These are phyloP conservation scores for Tillus elongatus DNA, from an alignment of 2,888 invertebrate genomes.

Conservation along the genomic window DNA sequence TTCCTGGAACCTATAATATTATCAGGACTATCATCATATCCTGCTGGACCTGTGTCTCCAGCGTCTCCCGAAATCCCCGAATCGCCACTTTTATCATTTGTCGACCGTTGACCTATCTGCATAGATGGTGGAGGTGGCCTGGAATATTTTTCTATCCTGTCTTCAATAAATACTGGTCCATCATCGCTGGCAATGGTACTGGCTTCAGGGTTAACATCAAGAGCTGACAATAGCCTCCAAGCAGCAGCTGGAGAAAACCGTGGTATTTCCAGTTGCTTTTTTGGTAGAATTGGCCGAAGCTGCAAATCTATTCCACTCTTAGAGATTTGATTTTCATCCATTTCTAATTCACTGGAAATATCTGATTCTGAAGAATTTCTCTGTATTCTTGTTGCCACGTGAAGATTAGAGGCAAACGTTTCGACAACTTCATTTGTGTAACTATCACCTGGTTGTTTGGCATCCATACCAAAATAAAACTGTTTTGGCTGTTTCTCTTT, in stretches of 20 bases:
- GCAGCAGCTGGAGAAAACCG: slow-evolving; percentile 76
- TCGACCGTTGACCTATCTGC: slow-evolving; percentile 45
- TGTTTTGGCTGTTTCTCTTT: slow-evolving; percentile 43
- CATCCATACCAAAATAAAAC: slow-evolving; percentile 72
- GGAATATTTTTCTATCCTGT: slow-evolving; percentile 46
- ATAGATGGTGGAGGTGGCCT: slow-evolving; percentile 45
- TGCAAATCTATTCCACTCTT: slow-evolving; percentile 61
- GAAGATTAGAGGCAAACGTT: slow-evolving; percentile 22
- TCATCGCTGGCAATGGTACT: slow-evolving; percentile 34
- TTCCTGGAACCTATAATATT: slow-evolving; percentile 31
- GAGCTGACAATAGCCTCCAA: slow-evolving; percentile 63
- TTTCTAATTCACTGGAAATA: slow-evolving; percentile 47
- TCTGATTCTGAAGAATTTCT: slow-evolving; percentile 48
- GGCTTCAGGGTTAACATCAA: slow-evolving; percentile 38
- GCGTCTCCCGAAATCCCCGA: slow-evolving; percentile 77
- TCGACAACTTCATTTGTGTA: neutral
- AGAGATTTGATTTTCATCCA: slow-evolving; percentile 31
- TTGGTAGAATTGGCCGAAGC: slow-evolving; percentile 69
- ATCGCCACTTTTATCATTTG: slow-evolving; percentile 69
- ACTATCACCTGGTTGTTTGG: neutral
- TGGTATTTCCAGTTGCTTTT: slow-evolving; percentile 66
- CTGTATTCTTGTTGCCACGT: slow-evolving; percentile 21
- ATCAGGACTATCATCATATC: slow-evolving; percentile 46
- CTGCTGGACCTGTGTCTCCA: slow-evolving; percentile 46
- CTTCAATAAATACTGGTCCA: slow-evolving; percentile 42